Percentiles rank a stretch among this genome's conserved stretches.
These are phyloP conservation scores for Aporophyla nigra DNA, from an alignment of 2,888 invertebrate species.

Conservation along the genomic window DNA sequence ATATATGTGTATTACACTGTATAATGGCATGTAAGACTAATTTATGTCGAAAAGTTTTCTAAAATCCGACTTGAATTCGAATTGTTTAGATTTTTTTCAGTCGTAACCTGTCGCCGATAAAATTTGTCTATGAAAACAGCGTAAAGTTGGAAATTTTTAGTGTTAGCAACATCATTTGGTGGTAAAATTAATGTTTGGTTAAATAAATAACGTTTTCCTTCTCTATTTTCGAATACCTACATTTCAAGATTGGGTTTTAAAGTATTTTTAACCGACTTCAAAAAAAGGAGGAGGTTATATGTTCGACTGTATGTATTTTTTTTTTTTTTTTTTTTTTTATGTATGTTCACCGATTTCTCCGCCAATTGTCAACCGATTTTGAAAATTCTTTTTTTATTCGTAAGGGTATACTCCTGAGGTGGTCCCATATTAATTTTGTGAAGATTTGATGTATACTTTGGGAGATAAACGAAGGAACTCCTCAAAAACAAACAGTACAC, in stretches of 20 bases:
- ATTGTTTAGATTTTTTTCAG: conserved; percentile 43
- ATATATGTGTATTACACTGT: conserved; percentile 35
- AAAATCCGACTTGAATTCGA: conserved; percentile 20
- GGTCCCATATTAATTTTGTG: no score
- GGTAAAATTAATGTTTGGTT: conserved; percentile 39
- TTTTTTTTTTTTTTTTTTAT: no score
- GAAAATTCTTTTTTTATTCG: no score
- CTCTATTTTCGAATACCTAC: conserved; percentile 2
- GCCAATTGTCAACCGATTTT: no score
- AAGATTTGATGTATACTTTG: no score
- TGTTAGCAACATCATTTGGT: conserved; percentile 24
- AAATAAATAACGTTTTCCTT: conserved; percentile 12
- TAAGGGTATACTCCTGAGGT: no score
- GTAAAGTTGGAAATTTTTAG: conserved; percentile 43
- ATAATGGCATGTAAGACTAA: conserved; percentile 47
- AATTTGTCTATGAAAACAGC: conserved; percentile 49
- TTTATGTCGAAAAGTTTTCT: conserved; percentile 41
- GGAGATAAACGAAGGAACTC: no score
- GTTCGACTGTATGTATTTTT: no score
- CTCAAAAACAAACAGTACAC: no score
- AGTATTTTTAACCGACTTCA: no score
- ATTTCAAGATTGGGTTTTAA: conserved; percentile 6
- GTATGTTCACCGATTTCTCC: no score
- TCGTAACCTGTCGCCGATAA: conserved; percentile 52
- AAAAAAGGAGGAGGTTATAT: no score